Evolutionary conservation across 1,140 invertebrate genomes (phyloP).

Genomic region (Temnothorax nylanderi): DNA sequence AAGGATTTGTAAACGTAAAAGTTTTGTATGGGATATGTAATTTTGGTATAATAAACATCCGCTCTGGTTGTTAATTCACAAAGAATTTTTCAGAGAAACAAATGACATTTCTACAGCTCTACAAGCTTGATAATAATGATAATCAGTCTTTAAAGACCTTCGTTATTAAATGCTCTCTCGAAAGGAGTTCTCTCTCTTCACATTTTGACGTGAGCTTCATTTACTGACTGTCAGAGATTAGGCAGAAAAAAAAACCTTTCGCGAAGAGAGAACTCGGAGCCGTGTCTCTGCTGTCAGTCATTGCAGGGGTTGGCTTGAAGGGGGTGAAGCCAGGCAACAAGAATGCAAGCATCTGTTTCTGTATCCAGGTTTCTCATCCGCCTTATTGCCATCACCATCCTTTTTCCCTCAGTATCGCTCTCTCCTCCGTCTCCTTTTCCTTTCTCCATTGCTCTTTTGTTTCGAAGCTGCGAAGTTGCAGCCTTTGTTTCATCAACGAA

Average conservation of each 20-base stretch:
- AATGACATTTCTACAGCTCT: not conserved
- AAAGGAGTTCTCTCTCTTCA: not conserved
- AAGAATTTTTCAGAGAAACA: not conserved
- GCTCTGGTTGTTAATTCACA: not conserved
- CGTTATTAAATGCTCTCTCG: not conserved
- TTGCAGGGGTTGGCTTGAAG: conserved; percentile 66
- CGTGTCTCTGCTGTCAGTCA: conserved; percentile 31
- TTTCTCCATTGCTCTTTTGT: conserved; percentile 47
- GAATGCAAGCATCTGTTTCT: conserved; percentile 70
- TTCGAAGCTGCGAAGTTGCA: conserved; percentile 40
- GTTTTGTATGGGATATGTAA: conserved; percentile 3
- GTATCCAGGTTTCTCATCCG: conserved; percentile 67
- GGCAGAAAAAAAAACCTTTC: conserved; percentile 35
- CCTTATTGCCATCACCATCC: conserved; percentile 65
- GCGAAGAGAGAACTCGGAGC: conserved; percentile 34
- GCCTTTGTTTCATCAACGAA: conserved; percentile 48
- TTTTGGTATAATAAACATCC: conserved; percentile 39
- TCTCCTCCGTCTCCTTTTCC: not conserved
- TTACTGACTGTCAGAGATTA: conserved; percentile 58
- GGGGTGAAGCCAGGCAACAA: conserved; percentile 64
- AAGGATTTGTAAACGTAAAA: conserved; percentile 32
- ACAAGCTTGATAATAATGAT: not conserved
- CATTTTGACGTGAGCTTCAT: conserved; percentile 25
- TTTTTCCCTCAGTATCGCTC: not conserved
- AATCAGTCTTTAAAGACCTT: not conserved